Evolutionary conservation across 2,113 vertebrate genomes (phyloP), one percentile per base, ranked within the genome.

Genomic region (Pseudolaguvia tuberculata): DNA sequence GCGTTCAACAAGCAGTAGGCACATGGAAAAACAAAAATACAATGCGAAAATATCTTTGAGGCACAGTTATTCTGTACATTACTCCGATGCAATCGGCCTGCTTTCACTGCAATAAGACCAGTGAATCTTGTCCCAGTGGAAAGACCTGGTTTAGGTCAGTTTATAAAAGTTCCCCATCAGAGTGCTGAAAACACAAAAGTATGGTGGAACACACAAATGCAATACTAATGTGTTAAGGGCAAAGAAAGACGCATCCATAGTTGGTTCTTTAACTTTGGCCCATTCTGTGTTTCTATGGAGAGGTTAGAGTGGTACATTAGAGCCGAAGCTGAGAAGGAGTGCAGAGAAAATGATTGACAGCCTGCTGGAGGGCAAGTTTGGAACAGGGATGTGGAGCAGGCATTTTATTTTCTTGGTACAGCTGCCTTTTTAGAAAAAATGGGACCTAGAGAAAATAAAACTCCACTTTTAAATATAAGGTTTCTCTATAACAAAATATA

Each of bases 281-380:
- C 50, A 63, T 50, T 66, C 65, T 0, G 55, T 67, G 65, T 68
- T 70, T 78, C 70, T 67, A 6, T 59, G 62, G 69, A 78, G 80
- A 75, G 73, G 75, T 78, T 62, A 79, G 72, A 68, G 73, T 76
- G 77, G 74, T 78, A 77, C 76, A 75, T 61, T 66, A 72, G 75
- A 68, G 31, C 50, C 63, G 71, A 70, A 61, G 63, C 75, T 72
- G 48, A 56, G 71, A 56, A 68, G 52, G 53, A 70, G 80, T 67
- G 51, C 42, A 62, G 70, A 53, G 59, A 57, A 70, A 53, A 78
- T 82, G 81, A 82, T 73, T 82, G 78, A 80, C 81, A 82, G 78
- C 72, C 77, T 75, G 78, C 78, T 80, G 76, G 70, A 80, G 78
- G 78, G 78, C 73, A 70, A 72, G 69, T 79, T 66, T 70, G 55